Conservation (phyloP, 1,140 invertebrate genomes). For the Episyrphus balteatus region DNA sequence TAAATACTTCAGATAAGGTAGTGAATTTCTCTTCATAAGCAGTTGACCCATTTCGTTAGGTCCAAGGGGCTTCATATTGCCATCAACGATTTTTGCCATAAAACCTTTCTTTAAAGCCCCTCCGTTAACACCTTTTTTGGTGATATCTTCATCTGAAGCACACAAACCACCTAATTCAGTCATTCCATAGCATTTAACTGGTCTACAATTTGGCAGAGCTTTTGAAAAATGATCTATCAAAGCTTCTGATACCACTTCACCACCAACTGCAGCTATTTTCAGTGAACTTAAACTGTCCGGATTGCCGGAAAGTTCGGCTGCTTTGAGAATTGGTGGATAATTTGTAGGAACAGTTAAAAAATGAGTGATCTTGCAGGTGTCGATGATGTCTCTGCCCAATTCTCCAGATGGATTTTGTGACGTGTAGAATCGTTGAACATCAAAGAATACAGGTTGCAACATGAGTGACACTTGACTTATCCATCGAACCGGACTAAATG, state of each 20-base stretch:
- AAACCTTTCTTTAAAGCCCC: neutral
- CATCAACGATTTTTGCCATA: constrained; percentile 2
- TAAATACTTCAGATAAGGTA: neutral
- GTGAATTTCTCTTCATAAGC: neutral
- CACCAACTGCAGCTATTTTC: neutral
- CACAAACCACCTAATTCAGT: neutral
- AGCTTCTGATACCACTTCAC: neutral
- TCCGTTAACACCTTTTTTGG: neutral
- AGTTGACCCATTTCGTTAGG: constrained; percentile 1
- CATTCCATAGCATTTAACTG: constrained; percentile 3
- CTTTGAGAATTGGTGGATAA: neutral
- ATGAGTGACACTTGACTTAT: constrained; percentile 4
- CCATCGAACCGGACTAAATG: constrained; percentile 2
- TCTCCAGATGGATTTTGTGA: neutral
- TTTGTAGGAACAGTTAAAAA: neutral
- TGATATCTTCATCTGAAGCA: neutral
- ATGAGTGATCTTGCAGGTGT: neutral
- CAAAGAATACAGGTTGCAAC: constrained; percentile 1
- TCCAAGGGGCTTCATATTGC: neutral
- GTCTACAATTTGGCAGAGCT: neutral
- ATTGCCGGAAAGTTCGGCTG: neutral
- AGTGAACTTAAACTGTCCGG: neutral
- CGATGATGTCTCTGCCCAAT: neutral
- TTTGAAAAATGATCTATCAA: neutral
- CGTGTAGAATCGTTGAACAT: neutral